Conservation (phyloP, 2,113 vertebrate species). For the Eolophus roseicapilla region DNA sequence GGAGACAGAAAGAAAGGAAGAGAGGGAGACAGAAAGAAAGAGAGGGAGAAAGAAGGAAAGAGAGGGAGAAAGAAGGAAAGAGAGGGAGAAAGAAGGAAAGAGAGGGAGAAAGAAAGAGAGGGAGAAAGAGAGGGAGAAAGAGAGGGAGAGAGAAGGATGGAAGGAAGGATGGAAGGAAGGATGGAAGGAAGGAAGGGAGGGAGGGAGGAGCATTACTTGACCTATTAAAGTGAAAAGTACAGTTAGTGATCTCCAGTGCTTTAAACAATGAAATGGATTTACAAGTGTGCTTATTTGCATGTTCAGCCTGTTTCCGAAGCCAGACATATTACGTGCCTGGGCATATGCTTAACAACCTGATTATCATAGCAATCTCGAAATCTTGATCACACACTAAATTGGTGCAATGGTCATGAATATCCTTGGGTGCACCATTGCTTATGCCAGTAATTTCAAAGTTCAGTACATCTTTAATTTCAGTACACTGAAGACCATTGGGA, state of each 20-base stretch:
- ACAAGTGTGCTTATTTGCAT: neutral
- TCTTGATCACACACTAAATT: constrained; percentile 15
- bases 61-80: no score
- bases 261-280: neutral
- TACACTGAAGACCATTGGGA: neutral
- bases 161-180: no score
- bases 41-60: no score
- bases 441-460: neutral
- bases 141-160: neutral
- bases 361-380: constrained; percentile 29
- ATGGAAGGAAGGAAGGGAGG: no score
- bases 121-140: no score
- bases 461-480: neutral
- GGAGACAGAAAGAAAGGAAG: no score
- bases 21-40: no score
- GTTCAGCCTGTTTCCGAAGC: neutral
- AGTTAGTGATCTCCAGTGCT: no score
- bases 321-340: neutral
- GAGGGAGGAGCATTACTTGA: no score
- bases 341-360: constrained; percentile 8
- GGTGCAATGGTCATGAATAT: neutral
- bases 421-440: neutral
- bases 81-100: no score
- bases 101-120: no score
- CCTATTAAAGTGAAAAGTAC: no score